Evolutionary conservation across 2,113 vertebrate species (phyloP).

Genomic region (Sula dactylatra): DNA sequence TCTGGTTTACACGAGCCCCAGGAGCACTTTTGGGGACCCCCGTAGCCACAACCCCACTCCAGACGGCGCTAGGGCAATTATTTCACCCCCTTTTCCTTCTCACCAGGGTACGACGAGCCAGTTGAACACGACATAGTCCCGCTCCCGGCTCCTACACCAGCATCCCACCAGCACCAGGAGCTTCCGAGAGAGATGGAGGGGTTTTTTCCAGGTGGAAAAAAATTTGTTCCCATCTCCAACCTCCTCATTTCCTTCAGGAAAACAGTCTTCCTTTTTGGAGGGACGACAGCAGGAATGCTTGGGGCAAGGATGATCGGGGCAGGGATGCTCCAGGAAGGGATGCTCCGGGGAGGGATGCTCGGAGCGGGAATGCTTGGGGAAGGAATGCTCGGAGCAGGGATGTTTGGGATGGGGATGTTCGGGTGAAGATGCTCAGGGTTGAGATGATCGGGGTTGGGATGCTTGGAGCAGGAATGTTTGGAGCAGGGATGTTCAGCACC

Average conservation of each 20-base stretch:
- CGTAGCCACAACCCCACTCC: fast-evolving
- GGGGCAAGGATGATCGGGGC: fast-evolving
- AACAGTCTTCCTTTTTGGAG: not conserved
- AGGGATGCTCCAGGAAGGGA: not conserved
- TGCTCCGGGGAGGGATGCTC: too few species aligned
- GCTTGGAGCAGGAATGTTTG: too few species aligned
- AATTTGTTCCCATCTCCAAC: not conserved
- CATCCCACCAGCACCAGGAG: fast-evolving
- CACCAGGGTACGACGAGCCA: fast-evolving
- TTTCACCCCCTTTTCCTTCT: not conserved
- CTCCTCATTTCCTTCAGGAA: fast-evolving
- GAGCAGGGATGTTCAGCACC: not conserved
- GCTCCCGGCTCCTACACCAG: fast-evolving
- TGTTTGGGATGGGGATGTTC: not conserved
- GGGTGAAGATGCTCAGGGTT: not conserved
- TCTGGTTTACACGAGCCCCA: not conserved
- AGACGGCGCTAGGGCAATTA: fast-evolving
- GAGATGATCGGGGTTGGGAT: too few species aligned
- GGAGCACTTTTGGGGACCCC: fast-evolving
- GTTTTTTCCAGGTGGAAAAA: not conserved
- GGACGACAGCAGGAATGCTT: not conserved
- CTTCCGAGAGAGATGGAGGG: not conserved
- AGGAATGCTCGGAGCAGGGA: fast-evolving
- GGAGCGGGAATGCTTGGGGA: fast-evolving
- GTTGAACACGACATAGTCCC: fast-evolving